A percentile compares a stretch with the other conserved stretches of the same genome.
phyloP scores from a whole-genome alignment of 1,140 invertebrate genomes.

The Sarcophaga bullata region DNA sequence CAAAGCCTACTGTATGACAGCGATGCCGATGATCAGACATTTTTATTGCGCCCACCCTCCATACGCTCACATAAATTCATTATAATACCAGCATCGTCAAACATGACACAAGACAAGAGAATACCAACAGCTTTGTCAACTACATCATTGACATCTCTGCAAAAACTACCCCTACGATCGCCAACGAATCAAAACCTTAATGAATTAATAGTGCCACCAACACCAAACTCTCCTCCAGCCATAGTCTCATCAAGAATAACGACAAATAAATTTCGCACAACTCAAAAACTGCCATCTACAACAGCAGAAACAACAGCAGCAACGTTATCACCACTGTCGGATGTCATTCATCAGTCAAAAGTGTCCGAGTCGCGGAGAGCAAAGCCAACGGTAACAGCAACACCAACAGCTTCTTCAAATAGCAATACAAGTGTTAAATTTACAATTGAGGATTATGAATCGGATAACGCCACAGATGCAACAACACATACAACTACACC shows the following conservation, averaged over 20 bases:
- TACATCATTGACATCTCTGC: conserved; percentile 49
- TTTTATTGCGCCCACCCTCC: conserved; percentile 55
- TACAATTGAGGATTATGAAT: conserved; percentile 57
- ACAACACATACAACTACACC: conserved; percentile 28
- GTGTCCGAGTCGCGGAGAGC: conserved; percentile 36
- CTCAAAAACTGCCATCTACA: neutral
- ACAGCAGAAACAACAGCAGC: neutral
- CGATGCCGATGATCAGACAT: conserved; percentile 57
- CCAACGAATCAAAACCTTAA: conserved; percentile 22
- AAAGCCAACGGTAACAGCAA: conserved; percentile 42
- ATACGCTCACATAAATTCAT: conserved; percentile 59
- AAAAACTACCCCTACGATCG: conserved; percentile 26
- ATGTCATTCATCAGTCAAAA: conserved; percentile 51
- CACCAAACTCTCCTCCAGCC: neutral
- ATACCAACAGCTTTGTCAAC: conserved; percentile 57
- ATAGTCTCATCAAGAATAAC: neutral
- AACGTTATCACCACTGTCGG: conserved; percentile 47
- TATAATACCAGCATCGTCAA: conserved; percentile 54
- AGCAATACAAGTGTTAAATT: conserved; percentile 55
- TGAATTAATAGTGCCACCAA: conserved; percentile 46
- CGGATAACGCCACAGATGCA: conserved; percentile 30
- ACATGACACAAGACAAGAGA: conserved; percentile 40
- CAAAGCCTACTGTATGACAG: conserved; percentile 60
- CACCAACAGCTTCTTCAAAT: neutral
- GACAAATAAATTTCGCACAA: neutral